Base-by-base conservation (phyloP, 2,797 vertebrate species). In the Diglossa cyanea region DNA sequence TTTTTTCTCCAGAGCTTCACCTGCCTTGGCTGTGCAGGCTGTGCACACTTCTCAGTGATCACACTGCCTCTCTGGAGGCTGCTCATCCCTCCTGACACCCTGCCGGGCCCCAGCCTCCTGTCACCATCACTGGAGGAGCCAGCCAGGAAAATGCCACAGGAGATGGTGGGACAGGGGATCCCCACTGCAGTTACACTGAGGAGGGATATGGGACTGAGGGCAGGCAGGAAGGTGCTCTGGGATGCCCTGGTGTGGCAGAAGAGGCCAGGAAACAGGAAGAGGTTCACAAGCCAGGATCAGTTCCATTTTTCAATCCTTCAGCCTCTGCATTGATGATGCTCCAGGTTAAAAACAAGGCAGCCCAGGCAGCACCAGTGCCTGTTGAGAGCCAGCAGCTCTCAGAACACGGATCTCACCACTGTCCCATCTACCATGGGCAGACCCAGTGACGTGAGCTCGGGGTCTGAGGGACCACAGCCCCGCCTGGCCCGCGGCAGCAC, bases 401-500 rank as follows among this genome's bases (percentile, higher is more conserved):
- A 47, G 23, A 74, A 54, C 33, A 45, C 42, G 50, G 42, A 65
- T 40, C 45, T 73, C 3, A 2, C 53, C n/a, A 9, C 42, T 13
- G 30, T 62, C 40, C 48, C 68, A 18, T 35, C 15, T 71, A 30
- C 86, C 39, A 3, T 0, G 28, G 19, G 20, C 37, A 11, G 31
- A 20, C 33, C 35, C 58, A 37, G 0, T 10, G 53, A 42, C 2
- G 6, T 2, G 35, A 57, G 18, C 31, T 50, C 3, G 45, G 45
- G 39, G 24, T 45, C 31, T 1, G 7, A 28, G 0, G 13, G 30
- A 84, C 24, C 31, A 70, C 12, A 42, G 7, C 21, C 28, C 0
- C 2, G 0, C 0, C 1, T 20, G 0, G 1, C 42, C 66, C 13
- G 1, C 2, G 1, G 86, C 53, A 76, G 90, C 81, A 45, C 33